Evolutionary conservation across 64 coral and sea anemone genomes (phyloP), one percentile per base, ranked within the genome.

Genomic region (Actinia tenebrosa): DNA sequence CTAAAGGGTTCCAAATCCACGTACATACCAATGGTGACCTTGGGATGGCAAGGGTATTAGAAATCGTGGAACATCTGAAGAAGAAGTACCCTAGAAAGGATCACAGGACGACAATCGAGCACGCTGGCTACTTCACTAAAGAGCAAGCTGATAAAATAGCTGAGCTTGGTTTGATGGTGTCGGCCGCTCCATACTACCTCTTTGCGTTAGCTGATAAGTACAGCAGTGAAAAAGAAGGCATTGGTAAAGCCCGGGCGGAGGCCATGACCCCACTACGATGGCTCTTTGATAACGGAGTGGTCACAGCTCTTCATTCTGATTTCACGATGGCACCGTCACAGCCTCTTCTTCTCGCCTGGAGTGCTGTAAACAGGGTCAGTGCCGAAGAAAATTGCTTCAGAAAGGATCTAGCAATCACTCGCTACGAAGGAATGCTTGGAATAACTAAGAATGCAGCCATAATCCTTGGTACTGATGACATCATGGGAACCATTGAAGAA

Each of bases 401-500:
- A 11, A 11, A 64, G 1, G 84, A 86, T 71, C 84, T 86, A 6
- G 71, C 22, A 25, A 47, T 86, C 16, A 86, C 84, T 20, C 84
- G 63, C 16, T 86, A 86, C 50, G 55, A 86, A 86, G 84, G 84
- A 23, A 86, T 86, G 84, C 13, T 23, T 14, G 84, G 62, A 20
- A 86, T 86, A 3, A 86, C 84, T 9, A 86, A 86, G 84, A 86
- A 86, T 47, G 84, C 84, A 2, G 84, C 84, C 25, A 71, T 86
- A 69, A 71, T 86, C 27, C 19, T 86, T 56, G 84, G 84, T 68
- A 86, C 84, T 86, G 84, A 86, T 50, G 62, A 71, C 44, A 86
- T 86, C 84, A 86, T 86, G 84, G 84, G 84, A 44, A 86, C 84
- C 84, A 71, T 86, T 71, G 84, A 86, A 86, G 63, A 3, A 52